These are phyloP conservation scores for Lutjanus campechanus DNA, from an alignment of 2,797 vertebrate genomes.

Conservation along the genomic window DNA sequence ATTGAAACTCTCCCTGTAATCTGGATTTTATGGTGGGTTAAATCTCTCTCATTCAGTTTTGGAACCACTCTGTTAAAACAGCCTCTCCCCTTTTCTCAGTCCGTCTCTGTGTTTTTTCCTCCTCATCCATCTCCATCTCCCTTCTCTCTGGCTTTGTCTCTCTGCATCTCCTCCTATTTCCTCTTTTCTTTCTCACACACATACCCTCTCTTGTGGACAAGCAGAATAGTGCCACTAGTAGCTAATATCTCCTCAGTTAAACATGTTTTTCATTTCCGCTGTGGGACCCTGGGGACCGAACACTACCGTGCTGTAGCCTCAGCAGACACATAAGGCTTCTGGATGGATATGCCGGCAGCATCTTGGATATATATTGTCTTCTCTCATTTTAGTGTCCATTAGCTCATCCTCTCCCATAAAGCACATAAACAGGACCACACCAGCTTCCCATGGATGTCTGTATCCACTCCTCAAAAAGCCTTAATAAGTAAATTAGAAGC, in stretches of 20 bases:
- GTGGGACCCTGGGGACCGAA: constrained; percentile 63
- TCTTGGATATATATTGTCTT: constrained; percentile 43
- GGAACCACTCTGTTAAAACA: neutral
- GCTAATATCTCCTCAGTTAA: constrained; percentile 75
- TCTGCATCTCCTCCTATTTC: constrained; percentile 9
- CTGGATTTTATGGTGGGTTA: neutral
- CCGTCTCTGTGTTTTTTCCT: constrained; percentile 6
- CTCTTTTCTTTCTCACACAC: constrained; percentile 1
- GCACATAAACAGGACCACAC: constrained; percentile 11
- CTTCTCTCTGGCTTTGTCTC: constrained; percentile 31
- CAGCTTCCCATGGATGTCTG: constrained; percentile 10
- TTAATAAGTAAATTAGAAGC: constrained; percentile 55
- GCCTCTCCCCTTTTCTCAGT: constrained; percentile 16
- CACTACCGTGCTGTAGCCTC: constrained; percentile 51
- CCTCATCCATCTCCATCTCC: constrained; percentile 18
- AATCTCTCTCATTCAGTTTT: neutral
- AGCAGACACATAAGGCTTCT: constrained; percentile 43
- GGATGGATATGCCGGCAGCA: constrained; percentile 58
- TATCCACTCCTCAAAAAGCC: constrained; percentile 16
- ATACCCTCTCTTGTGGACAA: constrained; percentile 44
- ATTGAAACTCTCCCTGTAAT: neutral
- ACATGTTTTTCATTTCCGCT: constrained; percentile 83
- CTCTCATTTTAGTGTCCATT: constrained; percentile 42
- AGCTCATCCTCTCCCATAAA: constrained; percentile 44
- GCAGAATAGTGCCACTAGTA: constrained; percentile 45